Evolutionary conservation across 1,140 invertebrate genomes (phyloP).

Genomic region (Pseudobourletiella spinata): DNA sequence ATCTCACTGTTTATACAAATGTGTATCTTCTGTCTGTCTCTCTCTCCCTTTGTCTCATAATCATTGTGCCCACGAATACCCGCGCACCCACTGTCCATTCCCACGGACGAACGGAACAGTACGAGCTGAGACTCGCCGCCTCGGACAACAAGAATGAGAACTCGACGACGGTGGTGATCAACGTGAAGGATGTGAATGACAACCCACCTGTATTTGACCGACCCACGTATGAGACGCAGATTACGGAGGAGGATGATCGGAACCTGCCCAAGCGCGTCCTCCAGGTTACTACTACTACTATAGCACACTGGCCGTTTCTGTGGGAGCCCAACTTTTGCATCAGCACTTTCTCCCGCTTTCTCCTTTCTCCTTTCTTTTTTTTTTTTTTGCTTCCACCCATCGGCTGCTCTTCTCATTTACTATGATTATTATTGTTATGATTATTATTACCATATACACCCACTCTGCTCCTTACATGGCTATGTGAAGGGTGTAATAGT

Average conservation of each 20-base stretch:
- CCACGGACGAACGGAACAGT: too few species aligned
- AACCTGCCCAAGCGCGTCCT: slow-evolving; percentile 86
- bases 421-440: too few species aligned
- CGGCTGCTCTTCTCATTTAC: too few species aligned
- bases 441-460: too few species aligned
- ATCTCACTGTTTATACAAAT: too few species aligned
- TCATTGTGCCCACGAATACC: not conserved
- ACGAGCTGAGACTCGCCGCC: slow-evolving; percentile 81
- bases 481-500: too few species aligned
- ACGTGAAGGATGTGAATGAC: slow-evolving; percentile 65
- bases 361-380: too few species aligned
- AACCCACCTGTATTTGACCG: slow-evolving; percentile 70
- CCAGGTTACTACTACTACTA: slow-evolving; percentile 54
- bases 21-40: too few species aligned
- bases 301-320: slow-evolving; percentile 1
- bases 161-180: slow-evolving; percentile 88
- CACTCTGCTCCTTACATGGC: too few species aligned
- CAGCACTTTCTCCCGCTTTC: too few species aligned
- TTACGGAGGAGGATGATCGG: slow-evolving; percentile 89
- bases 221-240: slow-evolving; percentile 87
- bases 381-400: too few species aligned
- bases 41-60: too few species aligned
- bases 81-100: not conserved
- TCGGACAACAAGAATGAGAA: slow-evolving; percentile 94
- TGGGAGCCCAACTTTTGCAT: not conserved